These are phyloP conservation scores for Ictalurus furcatus DNA, from an alignment of 2,113 vertebrate species.

Conservation along the genomic window DNA sequence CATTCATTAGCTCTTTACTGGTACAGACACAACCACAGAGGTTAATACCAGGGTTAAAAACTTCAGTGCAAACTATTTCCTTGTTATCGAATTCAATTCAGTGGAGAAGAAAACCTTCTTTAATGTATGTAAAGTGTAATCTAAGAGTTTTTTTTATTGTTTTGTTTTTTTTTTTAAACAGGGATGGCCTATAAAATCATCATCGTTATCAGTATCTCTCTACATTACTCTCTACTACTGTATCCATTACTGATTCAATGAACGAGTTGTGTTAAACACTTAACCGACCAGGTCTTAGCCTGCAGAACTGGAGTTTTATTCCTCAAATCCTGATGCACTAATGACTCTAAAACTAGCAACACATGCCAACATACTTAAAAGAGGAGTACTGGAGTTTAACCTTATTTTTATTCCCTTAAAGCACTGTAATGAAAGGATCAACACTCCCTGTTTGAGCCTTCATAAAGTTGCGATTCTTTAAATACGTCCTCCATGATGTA, in stretches of 20 bases:
- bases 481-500: background rate
- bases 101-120: background rate
- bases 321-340: background rate
- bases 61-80: background rate
- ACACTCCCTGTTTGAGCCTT: background rate
- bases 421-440: background rate
- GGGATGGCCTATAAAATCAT: background rate
- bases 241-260: too few species aligned
- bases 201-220: background rate
- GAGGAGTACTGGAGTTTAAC: background rate
- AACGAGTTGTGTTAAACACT: background rate
- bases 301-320: background rate
- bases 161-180: background rate
- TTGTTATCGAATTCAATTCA: background rate
- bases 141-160: background rate
- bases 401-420: background rate
- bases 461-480: background rate
- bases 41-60: background rate
- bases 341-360: background rate
- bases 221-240: background rate
- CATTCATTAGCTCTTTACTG: background rate
- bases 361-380: background rate
- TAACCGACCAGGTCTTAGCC: background rate
- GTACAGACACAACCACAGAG: background rate
- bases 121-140: background rate